Conservation (phyloP, 2,888 invertebrate genomes). For the Congeria kusceri region DNA sequence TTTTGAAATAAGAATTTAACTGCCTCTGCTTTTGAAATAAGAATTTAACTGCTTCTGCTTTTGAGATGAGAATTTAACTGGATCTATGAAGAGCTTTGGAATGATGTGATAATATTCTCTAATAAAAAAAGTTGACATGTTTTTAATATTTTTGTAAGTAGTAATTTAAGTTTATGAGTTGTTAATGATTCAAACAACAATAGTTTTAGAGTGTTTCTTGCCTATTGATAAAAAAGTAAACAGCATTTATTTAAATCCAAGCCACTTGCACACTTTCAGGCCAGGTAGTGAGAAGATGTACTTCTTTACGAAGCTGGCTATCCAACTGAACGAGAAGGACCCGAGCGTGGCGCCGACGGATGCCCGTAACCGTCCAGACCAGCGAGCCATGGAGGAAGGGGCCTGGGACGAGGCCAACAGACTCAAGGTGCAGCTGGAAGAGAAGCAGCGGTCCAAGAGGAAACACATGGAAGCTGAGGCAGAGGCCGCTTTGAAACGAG, state of each 20-base stretch:
- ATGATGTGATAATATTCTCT: too few species aligned
- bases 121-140: too few species aligned
- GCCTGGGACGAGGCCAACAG: conserved; percentile 89
- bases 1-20: too few species aligned
- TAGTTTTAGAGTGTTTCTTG: too few species aligned
- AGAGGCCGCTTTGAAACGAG: conserved; percentile 78
- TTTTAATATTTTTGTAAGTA: too few species aligned
- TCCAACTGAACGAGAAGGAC: conserved; percentile 98
- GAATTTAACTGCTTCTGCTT: neutral
- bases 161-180: too few species aligned
- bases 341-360: conserved; percentile 97
- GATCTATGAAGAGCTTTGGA: too few species aligned
- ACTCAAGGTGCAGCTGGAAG: conserved; percentile 94
- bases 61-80: too few species aligned
- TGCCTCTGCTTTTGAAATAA: too few species aligned
- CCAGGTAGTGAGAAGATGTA: conserved; percentile 92
- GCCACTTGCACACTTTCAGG: conserved; percentile 83
- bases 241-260: too few species aligned
- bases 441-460: conserved; percentile 95
- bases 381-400: conserved; percentile 92
- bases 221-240: too few species aligned
- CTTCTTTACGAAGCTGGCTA: conserved; percentile 96
- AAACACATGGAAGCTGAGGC: conserved; percentile 90
- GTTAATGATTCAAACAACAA: too few species aligned
- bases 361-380: conserved; percentile 96